Base-by-base conservation (phyloP, 2,888 invertebrate species). In the Drosophila testacea region DNA sequence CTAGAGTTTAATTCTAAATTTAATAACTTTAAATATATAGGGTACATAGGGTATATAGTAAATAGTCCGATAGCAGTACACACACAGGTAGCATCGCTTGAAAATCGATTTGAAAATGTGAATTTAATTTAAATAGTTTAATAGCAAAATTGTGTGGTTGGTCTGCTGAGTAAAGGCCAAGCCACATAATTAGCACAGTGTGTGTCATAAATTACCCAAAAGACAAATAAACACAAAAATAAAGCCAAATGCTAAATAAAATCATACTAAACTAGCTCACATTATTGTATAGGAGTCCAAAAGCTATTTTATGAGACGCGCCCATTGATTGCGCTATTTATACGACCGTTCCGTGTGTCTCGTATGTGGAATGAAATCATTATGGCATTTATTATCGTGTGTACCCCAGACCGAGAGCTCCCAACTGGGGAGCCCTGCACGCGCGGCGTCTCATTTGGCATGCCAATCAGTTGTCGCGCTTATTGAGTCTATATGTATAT, bases 381-480 rank as follows among this genome's bases (percentile, higher is more conserved):
- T 70, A 56, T 27, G 66, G 73, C 87, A 81, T 74, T 86, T 83
- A 83, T 60, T 63, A 56, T 48, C 61, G 61, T 46, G 50, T 55
- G 66, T 36, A 34, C n/a, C 55, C 56, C 28, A 48, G 36, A 39
- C 38, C 22, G 52, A 69, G 69, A 63, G 13, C n/a, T 41, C 42
- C 39, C 47, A 48, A 48, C 34, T 48, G 32, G 11, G 64, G 16
- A 34, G 66, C 69, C 64, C 73, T 60, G 42, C 77, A 67, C 68
- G 80, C 72, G 73, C 47, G 30, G 42, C 65, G 50, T 28, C 77
- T 82, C 83, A 82, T 82, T 83, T 87, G 73, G 85, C 69, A 83
- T 83, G 88, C 85, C 80, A 83, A 82, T 84, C 83, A 87, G 83
- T 62, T 70, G 66, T 51, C 75, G 68, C 69, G 66, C 77, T 84